Evolutionary conservation across 2,888 invertebrate genomes (phyloP).

Genomic region (Phyllotreta cruciferae): DNA sequence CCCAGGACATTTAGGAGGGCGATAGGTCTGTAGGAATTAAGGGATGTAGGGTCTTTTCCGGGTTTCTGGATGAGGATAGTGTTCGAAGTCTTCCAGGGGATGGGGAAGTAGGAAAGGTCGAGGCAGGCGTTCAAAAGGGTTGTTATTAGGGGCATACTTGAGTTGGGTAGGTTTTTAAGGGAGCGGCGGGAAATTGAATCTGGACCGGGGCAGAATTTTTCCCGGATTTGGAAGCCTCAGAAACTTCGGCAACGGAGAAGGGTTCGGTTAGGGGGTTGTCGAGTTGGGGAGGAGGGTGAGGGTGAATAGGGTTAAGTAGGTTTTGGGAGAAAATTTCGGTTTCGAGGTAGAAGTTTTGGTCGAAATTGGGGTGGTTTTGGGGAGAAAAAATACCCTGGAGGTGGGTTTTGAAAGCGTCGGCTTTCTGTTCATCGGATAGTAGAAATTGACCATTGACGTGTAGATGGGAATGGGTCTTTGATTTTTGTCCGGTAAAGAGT

Average conservation of each 20-base stretch:
- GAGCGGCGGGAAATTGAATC: neutral
- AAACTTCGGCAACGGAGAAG: neutral
- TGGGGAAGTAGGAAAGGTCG: neutral
- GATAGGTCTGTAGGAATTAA: neutral
- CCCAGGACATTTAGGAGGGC: neutral
- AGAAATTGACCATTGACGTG: neutral
- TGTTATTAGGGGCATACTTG: neutral
- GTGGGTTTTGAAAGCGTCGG: neutral
- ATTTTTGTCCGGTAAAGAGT: neutral
- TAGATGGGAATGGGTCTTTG: neutral
- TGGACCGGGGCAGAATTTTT: neutral
- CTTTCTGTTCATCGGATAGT: neutral
- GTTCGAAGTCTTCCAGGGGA: neutral
- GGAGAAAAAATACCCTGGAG: neutral
- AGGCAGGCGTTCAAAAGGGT: constrained; percentile 1
- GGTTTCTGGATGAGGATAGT: neutral
- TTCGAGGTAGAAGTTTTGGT: neutral
- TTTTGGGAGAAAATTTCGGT: neutral
- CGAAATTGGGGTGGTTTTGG: neutral
- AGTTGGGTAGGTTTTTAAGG: neutral
- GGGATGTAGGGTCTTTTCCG: neutral
- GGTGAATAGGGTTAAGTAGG: neutral
- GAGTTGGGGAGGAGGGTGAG: neutral
- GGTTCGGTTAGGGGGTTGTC: neutral
- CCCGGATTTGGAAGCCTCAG: neutral